Evolutionary conservation across 2,888 invertebrate species (phyloP).

Genomic region (Tuta absoluta): DNA sequence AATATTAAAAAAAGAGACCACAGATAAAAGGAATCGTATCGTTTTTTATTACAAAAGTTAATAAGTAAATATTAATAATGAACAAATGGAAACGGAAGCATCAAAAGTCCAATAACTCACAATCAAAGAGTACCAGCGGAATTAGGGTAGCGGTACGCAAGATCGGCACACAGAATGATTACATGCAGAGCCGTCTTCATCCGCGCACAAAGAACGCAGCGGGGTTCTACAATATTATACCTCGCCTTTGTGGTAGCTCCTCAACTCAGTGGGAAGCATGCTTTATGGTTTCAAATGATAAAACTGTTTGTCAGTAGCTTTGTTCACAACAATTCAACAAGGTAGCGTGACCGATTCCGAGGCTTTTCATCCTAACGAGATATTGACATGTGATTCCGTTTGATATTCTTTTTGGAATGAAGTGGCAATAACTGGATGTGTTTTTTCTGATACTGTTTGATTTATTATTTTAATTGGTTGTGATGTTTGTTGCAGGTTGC

Average conservation of each 20-base stretch:
- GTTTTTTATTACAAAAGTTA: conserved; percentile 36
- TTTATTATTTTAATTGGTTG: conserved; percentile 25
- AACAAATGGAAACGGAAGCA: conserved; percentile 71
- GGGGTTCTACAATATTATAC: conserved; percentile 78
- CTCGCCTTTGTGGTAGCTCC: conserved; percentile 77
- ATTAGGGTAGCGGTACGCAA: conserved; percentile 75
- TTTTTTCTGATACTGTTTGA: conserved; percentile 21
- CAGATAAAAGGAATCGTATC: not conserved
- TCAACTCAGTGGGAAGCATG: conserved; percentile 74
- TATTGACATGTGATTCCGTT: conserved; percentile 47
- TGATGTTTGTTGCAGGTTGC: conserved; percentile 85
- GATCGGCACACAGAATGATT: conserved; percentile 78
- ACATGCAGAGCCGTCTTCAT: conserved; percentile 72
- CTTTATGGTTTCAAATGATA: conserved; percentile 81
- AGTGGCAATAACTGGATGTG: conserved; percentile 19
- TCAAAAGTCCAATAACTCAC: conserved; percentile 75
- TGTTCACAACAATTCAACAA: conserved; percentile 67
- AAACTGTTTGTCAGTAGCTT: conserved; percentile 78
- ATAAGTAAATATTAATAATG: conserved; percentile 67
- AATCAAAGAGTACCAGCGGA: conserved; percentile 74
- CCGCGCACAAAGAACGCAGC: conserved; percentile 77
- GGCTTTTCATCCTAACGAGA: conserved; percentile 64
- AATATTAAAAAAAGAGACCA: not conserved
- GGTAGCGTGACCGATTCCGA: conserved; percentile 68
- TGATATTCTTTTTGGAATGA: conserved; percentile 23